A percentile compares a stretch with the other conserved stretches of the same genome.
Evolutionary conservation across 1,140 invertebrate species (phyloP).

Genomic region (Drosophila rufa): DNA sequence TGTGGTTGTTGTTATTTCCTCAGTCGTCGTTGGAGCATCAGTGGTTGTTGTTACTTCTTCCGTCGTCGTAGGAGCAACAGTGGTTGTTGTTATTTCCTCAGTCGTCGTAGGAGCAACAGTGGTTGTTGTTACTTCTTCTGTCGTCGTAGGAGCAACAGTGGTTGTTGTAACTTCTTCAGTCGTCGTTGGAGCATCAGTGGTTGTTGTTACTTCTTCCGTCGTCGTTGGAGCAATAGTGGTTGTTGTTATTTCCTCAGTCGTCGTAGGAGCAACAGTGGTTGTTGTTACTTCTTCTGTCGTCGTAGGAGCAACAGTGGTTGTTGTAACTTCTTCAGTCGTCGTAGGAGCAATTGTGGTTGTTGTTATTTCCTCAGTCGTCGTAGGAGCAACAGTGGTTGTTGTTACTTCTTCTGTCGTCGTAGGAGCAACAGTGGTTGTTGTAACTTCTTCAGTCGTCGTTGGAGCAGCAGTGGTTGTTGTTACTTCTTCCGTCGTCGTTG

Average conservation of each 20-base stretch:
- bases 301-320: not conserved
- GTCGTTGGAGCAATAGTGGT: not conserved
- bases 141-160: not conserved
- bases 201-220: not conserved
- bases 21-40: no score
- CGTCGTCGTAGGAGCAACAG: not conserved
- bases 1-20: not conserved
- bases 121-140: no score
- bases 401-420: not conserved
- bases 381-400: no score
- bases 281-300: not conserved
- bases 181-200: not conserved
- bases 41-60: slow-evolving; percentile 6
- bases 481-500: not conserved
- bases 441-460: not conserved
- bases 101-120: not conserved
- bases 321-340: not conserved
- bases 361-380: no score
- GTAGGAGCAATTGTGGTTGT: not conserved
- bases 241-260: not conserved
- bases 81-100: not conserved
- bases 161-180: not conserved
- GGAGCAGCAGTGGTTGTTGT: not conserved
- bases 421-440: not conserved
- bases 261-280: not conserved